Evolutionary conservation across 64 coral and sea anemone species (phyloP), one percentile per base, ranked within the genome.

Genomic region (Porites australiensis): DNA sequence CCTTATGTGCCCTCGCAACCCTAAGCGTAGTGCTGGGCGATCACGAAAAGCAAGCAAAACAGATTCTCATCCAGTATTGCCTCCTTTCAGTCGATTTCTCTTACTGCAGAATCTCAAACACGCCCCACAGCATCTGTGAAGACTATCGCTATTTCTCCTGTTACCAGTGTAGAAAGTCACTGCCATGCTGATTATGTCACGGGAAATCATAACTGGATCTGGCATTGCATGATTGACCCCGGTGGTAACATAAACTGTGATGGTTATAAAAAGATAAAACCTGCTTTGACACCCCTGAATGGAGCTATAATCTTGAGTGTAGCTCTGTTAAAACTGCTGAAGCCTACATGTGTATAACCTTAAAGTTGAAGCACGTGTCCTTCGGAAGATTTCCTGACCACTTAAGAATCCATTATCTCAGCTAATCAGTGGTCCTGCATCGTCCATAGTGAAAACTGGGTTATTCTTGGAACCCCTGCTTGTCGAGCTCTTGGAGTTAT

Each of bases 181-280:
- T 86, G 69, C 51, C 51, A 66, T 83, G 58, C 80, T 37, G 14
- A 83, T 13, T 86, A 71, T 52, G 47, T 86, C 2, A 8, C 71
- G 19, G 83, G 65, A 16, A 86, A 49, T 70, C 83, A 71, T 22
- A 66, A 86, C 83, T 70, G 83, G 83, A 53, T 69, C 8, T 64
- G 70, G 20, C 64, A 20, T 3, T 86, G 83, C 62, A 86, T 86
- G 83, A 51, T 86, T 69, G 83, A 86, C 27, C 37, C 65, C 47
- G 83, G 83, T 66, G 64, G 64, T 15, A 72, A 86, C 22, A 88
- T 88, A 53, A 87, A 87, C 85, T 87, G 85, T 87, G 85, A 73
- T 70, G 69, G 86, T 73, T 88, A 75, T 88, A 50, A 88, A 43
- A 75, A 51, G 86, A 88, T 88, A 37, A 37, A 4, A 88, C 67